Evolutionary conservation across 2,888 invertebrate species (phyloP).

Genomic region (Apoderus coryli): DNA sequence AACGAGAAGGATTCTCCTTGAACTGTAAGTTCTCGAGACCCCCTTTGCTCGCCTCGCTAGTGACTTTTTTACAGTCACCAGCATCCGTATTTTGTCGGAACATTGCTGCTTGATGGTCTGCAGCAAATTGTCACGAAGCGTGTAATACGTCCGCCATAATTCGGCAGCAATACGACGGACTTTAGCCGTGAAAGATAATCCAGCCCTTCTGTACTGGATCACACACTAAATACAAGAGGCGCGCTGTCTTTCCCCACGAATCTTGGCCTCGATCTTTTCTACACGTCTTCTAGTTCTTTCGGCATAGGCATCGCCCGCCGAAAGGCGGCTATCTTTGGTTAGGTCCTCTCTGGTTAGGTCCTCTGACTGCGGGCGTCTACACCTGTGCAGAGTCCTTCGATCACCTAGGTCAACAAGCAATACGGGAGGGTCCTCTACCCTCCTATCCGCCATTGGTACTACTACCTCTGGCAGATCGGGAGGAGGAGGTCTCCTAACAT

Average conservation of each 20-base stretch:
- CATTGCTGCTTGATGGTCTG: conserved; percentile 2
- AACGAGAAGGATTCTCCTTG: neutral
- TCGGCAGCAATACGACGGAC: neutral
- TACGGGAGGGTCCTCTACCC: neutral
- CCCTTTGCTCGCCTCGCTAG: conserved; percentile 1
- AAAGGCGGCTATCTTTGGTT: neutral
- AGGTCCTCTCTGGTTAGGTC: conserved; percentile 1
- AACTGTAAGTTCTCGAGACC: neutral
- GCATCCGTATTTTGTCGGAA: conserved; percentile 2
- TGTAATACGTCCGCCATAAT: conserved; percentile 1
- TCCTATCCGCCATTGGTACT: too few species aligned
- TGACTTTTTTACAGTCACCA: conserved; percentile 1
- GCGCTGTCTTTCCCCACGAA: conserved; percentile 3
- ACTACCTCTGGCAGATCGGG: neutral
- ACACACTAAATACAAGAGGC: conserved; percentile 4
- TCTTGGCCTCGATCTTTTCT: conserved; percentile 6
- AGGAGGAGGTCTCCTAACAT: neutral
- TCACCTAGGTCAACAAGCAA: conserved; percentile 1
- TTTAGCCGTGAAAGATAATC: neutral
- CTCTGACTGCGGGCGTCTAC: neutral
- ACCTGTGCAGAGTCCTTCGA: neutral
- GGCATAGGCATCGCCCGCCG: neutral
- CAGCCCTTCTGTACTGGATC: neutral
- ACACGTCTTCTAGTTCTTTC: conserved; percentile 3
- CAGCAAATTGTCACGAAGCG: neutral